A percentile compares a stretch with the other conserved stretches of the same genome.
Conservation (phyloP, 2,888 invertebrate species). For the Drosophila nr. medialis region DNA sequence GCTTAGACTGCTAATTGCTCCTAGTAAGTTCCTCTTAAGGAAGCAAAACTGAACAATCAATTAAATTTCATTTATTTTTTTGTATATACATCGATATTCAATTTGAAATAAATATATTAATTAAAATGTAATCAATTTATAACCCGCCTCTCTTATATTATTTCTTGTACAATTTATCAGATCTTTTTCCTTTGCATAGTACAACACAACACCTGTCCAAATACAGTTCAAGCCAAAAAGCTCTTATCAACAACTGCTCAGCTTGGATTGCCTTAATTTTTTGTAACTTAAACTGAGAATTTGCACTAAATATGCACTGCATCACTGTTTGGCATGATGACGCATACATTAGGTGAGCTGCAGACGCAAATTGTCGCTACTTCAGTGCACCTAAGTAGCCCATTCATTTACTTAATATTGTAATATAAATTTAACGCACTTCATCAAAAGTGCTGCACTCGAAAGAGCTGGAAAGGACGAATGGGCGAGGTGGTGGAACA, state of each 20-base stretch:
- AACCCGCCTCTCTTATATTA: not conserved
- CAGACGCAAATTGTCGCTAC: constrained; percentile 50
- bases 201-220: not conserved
- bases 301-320: constrained; percentile 31
- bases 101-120: not conserved
- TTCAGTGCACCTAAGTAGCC: constrained; percentile 51
- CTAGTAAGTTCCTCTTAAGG: not conserved
- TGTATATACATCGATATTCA: not conserved
- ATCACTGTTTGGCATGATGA: constrained; percentile 38
- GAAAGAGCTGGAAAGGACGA: not conserved
- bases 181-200: not conserved
- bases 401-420: constrained; percentile 69
- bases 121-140: not conserved
- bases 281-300: not conserved
- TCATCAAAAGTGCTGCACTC: constrained; percentile 65
- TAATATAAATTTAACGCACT: constrained; percentile 74
- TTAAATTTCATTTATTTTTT: not conserved
- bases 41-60: not conserved
- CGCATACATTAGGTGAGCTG: constrained; percentile 42
- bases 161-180: not conserved
- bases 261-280: not conserved
- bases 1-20: not conserved
- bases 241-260: not conserved
- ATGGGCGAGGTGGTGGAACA: constrained; percentile 1
- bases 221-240: not conserved